phyloP scores from a whole-genome alignment of 1,140 invertebrate species.

The Drosophila sp. region DNA sequence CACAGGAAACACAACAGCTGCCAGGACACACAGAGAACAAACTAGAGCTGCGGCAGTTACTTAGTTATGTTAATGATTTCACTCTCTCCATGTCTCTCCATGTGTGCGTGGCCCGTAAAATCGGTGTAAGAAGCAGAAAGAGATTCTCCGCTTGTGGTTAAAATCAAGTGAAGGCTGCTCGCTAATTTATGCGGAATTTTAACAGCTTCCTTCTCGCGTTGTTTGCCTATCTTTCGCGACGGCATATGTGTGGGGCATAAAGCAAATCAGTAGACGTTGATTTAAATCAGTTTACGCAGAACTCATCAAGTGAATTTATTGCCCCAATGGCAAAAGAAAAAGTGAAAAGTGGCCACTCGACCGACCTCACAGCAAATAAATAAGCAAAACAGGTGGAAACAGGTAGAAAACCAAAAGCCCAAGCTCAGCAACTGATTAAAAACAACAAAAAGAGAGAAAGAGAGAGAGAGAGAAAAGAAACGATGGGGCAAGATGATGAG shows the following conservation, averaged over 20 bases:
- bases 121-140: background rate
- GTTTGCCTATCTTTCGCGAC: background rate
- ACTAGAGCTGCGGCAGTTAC: conserved; percentile 37
- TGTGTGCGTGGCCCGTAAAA: conserved; percentile 4
- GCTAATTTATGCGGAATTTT: conserved; percentile 76
- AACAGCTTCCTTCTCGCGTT: conserved; percentile 42
- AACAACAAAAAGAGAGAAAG: background rate
- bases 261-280: conserved; percentile 62
- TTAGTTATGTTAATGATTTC: conserved; percentile 50
- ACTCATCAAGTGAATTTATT: conserved; percentile 67
- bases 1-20: conserved; percentile 52
- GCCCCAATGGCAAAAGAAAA: background rate
- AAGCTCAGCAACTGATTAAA: conserved; percentile 52
- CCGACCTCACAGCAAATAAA: conserved; percentile 47
- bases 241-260: conserved; percentile 40
- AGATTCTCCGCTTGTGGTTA: conserved; percentile 10
- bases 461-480: conserved; percentile 12
- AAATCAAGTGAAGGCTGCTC: conserved; percentile 25
- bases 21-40: background rate
- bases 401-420: conserved; percentile 10
- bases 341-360: conserved; percentile 48
- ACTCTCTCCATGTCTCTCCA: conserved; percentile 14
- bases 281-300: conserved; percentile 73
- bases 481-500: conserved; percentile 24
- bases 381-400: conserved; percentile 42